Evolutionary conservation across 2,113 vertebrate genomes (phyloP).

Genomic region (Oxyura jamaicensis): DNA sequence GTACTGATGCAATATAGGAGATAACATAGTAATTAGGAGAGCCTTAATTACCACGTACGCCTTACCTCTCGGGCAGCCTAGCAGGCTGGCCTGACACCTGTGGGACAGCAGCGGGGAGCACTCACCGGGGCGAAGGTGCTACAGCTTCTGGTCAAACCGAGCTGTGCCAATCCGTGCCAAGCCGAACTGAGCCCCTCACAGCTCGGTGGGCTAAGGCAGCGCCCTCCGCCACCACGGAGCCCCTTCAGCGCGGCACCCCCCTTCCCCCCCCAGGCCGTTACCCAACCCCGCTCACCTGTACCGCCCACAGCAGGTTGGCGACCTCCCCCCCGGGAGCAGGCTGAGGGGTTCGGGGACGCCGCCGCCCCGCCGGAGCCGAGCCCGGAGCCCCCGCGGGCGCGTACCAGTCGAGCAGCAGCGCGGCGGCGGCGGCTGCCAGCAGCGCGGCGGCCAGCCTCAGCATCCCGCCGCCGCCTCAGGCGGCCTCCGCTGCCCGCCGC

Average conservation of each 20-base stretch:
- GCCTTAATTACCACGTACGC: not conserved
- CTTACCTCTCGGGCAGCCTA: too few species aligned
- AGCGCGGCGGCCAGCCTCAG: conserved; percentile 66
- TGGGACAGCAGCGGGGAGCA: too few species aligned
- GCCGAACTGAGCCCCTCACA: too few species aligned
- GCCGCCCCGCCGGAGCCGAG: not conserved
- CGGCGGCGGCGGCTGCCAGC: conserved; percentile 71
- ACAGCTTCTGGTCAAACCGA: too few species aligned
- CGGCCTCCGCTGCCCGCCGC: not conserved
- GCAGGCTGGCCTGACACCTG: not conserved
- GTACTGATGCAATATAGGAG: not conserved
- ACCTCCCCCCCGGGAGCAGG: conserved; percentile 71
- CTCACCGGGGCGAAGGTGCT: not conserved
- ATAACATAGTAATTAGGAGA: not conserved
- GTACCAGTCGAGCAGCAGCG: conserved; percentile 82
- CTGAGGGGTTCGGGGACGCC: conserved; percentile 44
- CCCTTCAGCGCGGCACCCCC: not conserved
- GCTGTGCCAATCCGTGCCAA: too few species aligned
- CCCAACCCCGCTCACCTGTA: conserved; percentile 80
- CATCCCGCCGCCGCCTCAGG: not conserved
- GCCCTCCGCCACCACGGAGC: too few species aligned
- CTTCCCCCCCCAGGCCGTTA: too few species aligned
- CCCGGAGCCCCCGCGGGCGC: conserved; percentile 63
- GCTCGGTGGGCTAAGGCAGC: too few species aligned
- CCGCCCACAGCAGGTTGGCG: conserved; percentile 84